Percentiles rank a stretch among this genome's conserved stretches.
Evolutionary conservation across 2,888 invertebrate species (phyloP).

Genomic region (Eristalis tenax): DNA sequence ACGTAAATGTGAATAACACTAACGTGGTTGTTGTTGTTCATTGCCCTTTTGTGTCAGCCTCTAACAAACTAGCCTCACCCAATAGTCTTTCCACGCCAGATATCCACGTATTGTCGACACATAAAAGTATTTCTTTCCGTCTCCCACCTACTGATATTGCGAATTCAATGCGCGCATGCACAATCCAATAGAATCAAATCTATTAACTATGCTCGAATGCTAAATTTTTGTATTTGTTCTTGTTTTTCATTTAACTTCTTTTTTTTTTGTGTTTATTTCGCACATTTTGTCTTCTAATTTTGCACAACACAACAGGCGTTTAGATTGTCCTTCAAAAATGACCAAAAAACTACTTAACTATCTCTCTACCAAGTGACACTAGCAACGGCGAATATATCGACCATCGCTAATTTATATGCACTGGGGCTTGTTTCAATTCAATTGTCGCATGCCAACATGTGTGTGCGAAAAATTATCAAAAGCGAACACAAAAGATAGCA

Average conservation of each 20-base stretch:
- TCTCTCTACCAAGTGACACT: constrained; percentile 44
- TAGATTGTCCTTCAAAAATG: constrained; percentile 68
- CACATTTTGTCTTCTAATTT: constrained; percentile 9
- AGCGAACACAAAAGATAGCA: constrained; percentile 30
- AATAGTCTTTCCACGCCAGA: constrained; percentile 48
- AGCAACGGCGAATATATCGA: constrained; percentile 62
- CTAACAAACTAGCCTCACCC: constrained; percentile 69
- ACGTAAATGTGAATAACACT: constrained; percentile 40
- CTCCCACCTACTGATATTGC: constrained; percentile 67
- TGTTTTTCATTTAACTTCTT: neutral
- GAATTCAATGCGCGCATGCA: constrained; percentile 71
- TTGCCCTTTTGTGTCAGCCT: constrained; percentile 72
- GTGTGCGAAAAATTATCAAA: constrained; percentile 64
- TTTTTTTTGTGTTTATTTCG: constrained; percentile 15
- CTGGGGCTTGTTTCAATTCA: constrained; percentile 61
- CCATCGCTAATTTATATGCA: constrained; percentile 71
- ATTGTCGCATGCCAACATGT: constrained; percentile 71
- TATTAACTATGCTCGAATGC: constrained; percentile 57
- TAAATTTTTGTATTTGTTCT: neutral
- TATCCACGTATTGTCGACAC: constrained; percentile 6
- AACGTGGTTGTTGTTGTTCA: constrained; percentile 61
- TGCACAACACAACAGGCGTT: constrained; percentile 43
- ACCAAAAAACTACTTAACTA: constrained; percentile 38
- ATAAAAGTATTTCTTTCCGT: constrained; percentile 53
- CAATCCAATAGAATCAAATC: constrained; percentile 65